Conservation (phyloP, 2,113 vertebrate species). For the Neolamprologus kungweensis region DNA sequence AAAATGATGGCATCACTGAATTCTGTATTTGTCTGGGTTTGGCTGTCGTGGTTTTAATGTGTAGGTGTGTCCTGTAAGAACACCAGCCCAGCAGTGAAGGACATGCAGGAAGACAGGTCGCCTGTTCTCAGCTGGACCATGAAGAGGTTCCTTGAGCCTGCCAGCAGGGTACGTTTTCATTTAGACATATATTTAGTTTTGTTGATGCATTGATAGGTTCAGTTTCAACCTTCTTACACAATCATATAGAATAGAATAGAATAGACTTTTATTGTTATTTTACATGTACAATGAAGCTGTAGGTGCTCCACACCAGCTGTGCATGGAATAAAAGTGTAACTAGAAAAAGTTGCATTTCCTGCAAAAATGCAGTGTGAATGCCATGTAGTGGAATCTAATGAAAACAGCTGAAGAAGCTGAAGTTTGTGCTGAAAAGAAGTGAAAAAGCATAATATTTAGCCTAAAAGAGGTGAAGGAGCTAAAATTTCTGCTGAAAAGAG, state of each 20-base stretch:
- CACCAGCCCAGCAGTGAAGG: conserved; percentile 73
- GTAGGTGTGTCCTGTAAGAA: conserved; percentile 80
- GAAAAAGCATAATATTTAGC: accelerated
- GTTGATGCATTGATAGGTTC: background rate
- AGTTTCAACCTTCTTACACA: background rate
- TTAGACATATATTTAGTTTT: background rate
- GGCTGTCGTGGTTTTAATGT: background rate
- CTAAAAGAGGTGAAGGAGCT: background rate
- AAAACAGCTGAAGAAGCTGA: background rate
- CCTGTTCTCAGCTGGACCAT: conserved; percentile 79
- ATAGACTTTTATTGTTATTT: background rate
- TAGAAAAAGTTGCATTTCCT: background rate
- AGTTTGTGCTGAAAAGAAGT: background rate
- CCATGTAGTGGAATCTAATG: background rate
- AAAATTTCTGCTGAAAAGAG: background rate
- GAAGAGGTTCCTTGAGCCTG: conserved; percentile 79
- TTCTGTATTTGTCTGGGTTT: background rate
- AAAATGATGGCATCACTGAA: background rate
- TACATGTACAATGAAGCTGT: background rate
- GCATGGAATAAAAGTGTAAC: background rate
- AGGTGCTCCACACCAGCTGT: background rate
- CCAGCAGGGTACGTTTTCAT: conserved; percentile 65
- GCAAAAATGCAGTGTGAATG: background rate
- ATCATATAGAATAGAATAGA: background rate
- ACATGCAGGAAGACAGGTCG: conserved; percentile 69